Evolutionary conservation across 2,797 vertebrate genomes (phyloP).

Genomic region (Eremophila alpestris): DNA sequence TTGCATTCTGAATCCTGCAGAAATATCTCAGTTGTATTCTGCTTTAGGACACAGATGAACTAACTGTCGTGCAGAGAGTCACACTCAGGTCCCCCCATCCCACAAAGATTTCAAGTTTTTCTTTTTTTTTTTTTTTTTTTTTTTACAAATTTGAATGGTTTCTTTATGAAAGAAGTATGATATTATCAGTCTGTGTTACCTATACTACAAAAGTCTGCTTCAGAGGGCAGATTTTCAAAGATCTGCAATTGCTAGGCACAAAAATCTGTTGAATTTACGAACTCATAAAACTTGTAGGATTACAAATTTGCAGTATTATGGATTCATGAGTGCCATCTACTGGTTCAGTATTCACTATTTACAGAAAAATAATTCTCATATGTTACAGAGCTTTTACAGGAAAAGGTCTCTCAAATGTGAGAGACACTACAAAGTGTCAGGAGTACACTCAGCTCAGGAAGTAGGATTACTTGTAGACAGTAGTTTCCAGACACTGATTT

Average conservation of each 20-base stretch:
- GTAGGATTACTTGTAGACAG: neutral
- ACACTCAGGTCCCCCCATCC: neutral
- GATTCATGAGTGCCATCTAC: slow-evolving; percentile 35
- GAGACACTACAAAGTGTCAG: neutral
- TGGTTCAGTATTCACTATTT: neutral
- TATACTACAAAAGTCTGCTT: neutral
- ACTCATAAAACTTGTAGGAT: neutral
- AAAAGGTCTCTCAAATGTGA: neutral
- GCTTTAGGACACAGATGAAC: neutral
- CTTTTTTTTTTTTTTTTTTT: neutral
- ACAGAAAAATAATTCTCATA: neutral
- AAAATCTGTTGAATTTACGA: neutral
- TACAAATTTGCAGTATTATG: neutral
- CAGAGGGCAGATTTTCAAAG: neutral
- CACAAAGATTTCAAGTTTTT: neutral
- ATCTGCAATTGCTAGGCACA: neutral
- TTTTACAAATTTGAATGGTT: neutral
- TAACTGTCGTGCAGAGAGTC: neutral
- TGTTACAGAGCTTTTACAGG: neutral
- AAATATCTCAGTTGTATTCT: neutral
- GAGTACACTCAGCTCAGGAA: neutral
- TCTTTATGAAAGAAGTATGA: neutral
- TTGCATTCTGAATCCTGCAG: neutral
- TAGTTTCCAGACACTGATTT: neutral
- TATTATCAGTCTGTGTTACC: neutral